Conservation (phyloP, 2,888 invertebrate species). For the Uropetala carovei region DNA sequence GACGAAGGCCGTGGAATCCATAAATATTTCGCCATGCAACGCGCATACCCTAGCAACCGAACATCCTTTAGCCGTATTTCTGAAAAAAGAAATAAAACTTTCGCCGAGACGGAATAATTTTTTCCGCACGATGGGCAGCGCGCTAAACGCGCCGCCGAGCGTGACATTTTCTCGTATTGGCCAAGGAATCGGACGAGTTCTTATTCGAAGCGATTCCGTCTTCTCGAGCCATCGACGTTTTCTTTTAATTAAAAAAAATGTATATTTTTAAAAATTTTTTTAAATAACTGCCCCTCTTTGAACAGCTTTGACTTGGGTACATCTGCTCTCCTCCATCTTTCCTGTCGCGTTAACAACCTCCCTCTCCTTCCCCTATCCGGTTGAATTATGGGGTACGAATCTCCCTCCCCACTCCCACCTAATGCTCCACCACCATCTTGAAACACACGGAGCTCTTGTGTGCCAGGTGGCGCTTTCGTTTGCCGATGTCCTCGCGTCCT, state of each 20-base stretch:
- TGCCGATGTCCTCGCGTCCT: neutral
- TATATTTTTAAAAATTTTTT: neutral
- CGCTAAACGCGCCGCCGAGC: slow-evolving; percentile 8
- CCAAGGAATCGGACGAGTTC: neutral
- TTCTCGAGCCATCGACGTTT: neutral
- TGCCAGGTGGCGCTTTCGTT: slow-evolving; percentile 19
- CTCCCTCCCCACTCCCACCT: neutral
- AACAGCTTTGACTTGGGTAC: neutral
- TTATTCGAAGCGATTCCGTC: neutral
- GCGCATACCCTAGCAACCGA: neutral
- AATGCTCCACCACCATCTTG: neutral
- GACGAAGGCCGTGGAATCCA: neutral
- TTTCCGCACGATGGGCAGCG: neutral
- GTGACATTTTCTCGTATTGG: neutral
- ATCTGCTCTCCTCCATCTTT: neutral
- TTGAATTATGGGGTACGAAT: slow-evolving; percentile 5
- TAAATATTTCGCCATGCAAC: neutral
- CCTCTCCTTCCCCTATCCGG: neutral
- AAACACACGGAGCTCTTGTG: neutral
- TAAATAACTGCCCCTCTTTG: neutral
- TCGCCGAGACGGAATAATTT: neutral
- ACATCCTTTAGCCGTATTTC: neutral
- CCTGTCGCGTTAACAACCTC: no score
- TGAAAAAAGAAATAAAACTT: neutral
- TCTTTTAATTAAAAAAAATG: neutral